Base-by-base conservation (phyloP, 2,797 vertebrate species). In the Gambelia wislizenii region DNA sequence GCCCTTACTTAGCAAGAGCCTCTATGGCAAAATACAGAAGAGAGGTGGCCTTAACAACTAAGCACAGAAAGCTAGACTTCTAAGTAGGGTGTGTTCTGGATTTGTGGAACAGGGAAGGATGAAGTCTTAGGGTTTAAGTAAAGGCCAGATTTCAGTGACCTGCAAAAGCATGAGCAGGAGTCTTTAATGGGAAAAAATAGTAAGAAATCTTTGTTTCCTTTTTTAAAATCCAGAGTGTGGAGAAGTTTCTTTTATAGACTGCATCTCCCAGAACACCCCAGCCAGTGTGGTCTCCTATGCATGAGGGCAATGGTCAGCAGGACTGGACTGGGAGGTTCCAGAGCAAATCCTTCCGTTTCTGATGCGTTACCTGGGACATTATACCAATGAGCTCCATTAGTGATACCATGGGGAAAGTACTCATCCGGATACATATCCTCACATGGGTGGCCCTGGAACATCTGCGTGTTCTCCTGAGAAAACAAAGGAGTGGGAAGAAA, bases 371-470 rank as follows among this genome's bases (percentile, higher is more conserved):
- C 99, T 92, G 98, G 96, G 84, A 99, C 98, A 2, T 97, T 99
- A 97, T 99, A 99, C 99, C 99, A 99, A 78, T 96, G 95, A 81
- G 99, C 99, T 20, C 99, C 99, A 0, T 99, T 99, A 84, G 98
- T 99, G 97, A 99, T 99, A 88, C 99, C 99, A 12, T 98, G 98
- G 20, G 95, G 85, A 95, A 99, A 99, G 95, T 98, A 98, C 88
- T 99, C 98, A 0, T 91, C 84, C 52, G 97, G 96, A 90, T 98
- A 98, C 87, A 98, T 94, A 67, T 98, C 95, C 88, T 96, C 95
- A 97, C 99, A 99, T 85, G 98, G 98, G 93, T 97, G 97, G 27
- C 99, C 99, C 91, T 97, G 96, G 95, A 97, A 97, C 99, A 99
- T 99, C 94, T 97, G 91, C 8, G 94, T 87, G 91, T 99, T 99